phyloP scores from a whole-genome alignment of 2,113 vertebrate genomes.

The Solea senegalensis region DNA sequence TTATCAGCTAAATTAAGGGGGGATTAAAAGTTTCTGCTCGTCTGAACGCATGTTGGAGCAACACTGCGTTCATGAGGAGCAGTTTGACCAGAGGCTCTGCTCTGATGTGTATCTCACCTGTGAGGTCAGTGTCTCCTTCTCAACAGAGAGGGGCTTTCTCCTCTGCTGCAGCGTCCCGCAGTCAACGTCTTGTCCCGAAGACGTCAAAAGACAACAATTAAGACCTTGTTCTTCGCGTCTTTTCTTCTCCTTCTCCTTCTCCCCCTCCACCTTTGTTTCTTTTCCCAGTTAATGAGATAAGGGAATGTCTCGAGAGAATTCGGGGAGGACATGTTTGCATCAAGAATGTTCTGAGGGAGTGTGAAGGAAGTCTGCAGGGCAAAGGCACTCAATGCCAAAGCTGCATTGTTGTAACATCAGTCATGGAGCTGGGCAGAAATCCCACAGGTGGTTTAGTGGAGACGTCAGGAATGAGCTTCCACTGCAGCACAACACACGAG shows the following conservation, averaged over 20 bases:
- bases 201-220: slow-evolving; percentile 45
- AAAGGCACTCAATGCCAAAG: slow-evolving; percentile 40
- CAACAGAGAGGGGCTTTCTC: not conserved
- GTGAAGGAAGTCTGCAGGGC: slow-evolving; percentile 38
- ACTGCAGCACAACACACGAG: not conserved
- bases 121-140: not conserved
- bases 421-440: slow-evolving; percentile 30
- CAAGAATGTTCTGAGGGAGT: slow-evolving; percentile 68
- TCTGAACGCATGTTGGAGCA: too few relatives aligned
- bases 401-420: slow-evolving; percentile 54
- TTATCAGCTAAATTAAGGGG: not conserved
- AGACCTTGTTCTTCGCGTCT: slow-evolving; percentile 42
- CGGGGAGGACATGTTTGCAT: slow-evolving; percentile 55
- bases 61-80: too few relatives aligned
- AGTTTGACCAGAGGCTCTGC: not conserved
- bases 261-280: not conserved
- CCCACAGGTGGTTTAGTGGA: slow-evolving; percentile 54
- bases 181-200: slow-evolving; percentile 11
- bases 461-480: slow-evolving; percentile 32
- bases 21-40: not conserved
- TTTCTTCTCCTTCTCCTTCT: not conserved
- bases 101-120: not conserved
- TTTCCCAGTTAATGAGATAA: slow-evolving; percentile 62
- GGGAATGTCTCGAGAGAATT: slow-evolving; percentile 59
- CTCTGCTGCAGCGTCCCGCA: not conserved